Percentiles rank a stretch among this genome's conserved stretches.
These are phyloP conservation scores for Nansenia antarctica DNA, from an alignment of 2,113 vertebrate species.

Conservation along the genomic window DNA sequence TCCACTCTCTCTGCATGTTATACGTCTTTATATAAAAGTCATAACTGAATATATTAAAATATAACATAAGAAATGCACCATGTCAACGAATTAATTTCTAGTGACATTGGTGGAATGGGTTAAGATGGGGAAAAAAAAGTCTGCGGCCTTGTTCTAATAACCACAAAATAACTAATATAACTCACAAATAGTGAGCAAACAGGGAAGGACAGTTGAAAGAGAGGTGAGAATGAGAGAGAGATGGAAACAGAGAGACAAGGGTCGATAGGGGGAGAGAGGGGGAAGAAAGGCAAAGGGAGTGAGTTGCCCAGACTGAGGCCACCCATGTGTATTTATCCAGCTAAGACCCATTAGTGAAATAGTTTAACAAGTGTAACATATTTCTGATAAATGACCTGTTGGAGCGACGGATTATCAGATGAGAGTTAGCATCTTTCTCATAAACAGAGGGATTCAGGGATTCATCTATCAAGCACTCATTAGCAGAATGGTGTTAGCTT, in stretches of 20 bases:
- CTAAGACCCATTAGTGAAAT: background rate
- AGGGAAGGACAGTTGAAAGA: background rate
- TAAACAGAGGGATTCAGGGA: background rate
- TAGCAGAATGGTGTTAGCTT: background rate
- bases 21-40: too few species aligned
- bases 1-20: too few species aligned
- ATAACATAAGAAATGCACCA: too few species aligned
- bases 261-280: background rate
- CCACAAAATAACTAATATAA: slow-evolving; percentile 1
- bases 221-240: background rate
- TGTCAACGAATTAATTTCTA: too few species aligned
- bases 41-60: too few species aligned
- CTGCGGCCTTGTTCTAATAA: background rate
- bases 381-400: background rate
- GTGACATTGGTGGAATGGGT: too few species aligned
- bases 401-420: background rate
- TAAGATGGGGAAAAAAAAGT: too few species aligned
- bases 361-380: slow-evolving; percentile 1
- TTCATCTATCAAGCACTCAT: background rate
- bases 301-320: background rate
- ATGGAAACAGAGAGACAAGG: background rate
- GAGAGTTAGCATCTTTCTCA: background rate
- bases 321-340: slow-evolving; percentile 16
- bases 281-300: background rate
- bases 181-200: background rate